Conservation (phyloP, 2,888 invertebrate species). For the Polyploca ridens region DNA sequence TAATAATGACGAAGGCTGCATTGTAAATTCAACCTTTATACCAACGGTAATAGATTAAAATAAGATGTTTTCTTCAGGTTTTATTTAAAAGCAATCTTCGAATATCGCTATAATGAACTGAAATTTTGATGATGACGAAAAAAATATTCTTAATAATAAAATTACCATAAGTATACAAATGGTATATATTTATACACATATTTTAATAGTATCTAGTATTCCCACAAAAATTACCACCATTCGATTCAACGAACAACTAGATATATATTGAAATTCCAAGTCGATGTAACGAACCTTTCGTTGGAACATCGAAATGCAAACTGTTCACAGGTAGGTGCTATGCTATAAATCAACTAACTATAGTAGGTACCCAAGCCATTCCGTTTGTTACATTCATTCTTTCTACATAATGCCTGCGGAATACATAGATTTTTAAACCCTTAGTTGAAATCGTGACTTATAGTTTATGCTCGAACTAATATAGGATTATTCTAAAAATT, state of each 20-base stretch:
- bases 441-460: too few relatives aligned
- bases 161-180: too few relatives aligned
- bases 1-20: background rate
- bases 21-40: background rate
- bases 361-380: background rate
- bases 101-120: background rate
- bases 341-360: background rate
- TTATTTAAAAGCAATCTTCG: background rate
- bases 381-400: background rate
- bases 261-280: background rate
- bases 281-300: background rate
- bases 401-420: background rate
- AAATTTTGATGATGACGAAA: too few relatives aligned
- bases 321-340: background rate
- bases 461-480: too few relatives aligned
- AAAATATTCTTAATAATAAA: too few relatives aligned
- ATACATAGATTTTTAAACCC: too few relatives aligned
- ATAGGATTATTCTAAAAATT: too few relatives aligned
- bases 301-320: constrained; percentile 3
- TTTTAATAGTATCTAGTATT: too few relatives aligned
- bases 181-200: too few relatives aligned
- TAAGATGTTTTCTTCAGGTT: background rate
- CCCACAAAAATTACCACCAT: too few relatives aligned
- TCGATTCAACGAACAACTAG: background rate
- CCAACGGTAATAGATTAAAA: background rate